These are phyloP conservation scores for Catocala nupta DNA, from an alignment of 2,888 invertebrate genomes.

Conservation along the genomic window DNA sequence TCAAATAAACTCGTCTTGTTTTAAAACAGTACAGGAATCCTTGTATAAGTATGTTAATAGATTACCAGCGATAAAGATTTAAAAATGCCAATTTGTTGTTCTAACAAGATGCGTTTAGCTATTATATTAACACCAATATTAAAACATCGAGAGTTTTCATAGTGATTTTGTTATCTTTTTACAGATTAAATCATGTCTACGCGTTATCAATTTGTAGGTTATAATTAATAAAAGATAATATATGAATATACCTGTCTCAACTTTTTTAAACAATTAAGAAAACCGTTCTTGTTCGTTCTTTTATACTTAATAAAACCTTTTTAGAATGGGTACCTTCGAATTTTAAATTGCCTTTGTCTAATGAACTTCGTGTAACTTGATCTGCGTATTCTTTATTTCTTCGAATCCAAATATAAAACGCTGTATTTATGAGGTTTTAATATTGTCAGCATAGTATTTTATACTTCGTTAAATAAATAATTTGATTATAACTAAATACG, in stretches of 20 bases:
- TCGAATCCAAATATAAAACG: constrained; percentile 11
- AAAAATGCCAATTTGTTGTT: constrained; percentile 66
- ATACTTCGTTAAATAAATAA: not conserved
- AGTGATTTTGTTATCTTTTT: constrained; percentile 72
- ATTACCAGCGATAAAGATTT: constrained; percentile 62
- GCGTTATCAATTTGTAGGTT: constrained; percentile 65
- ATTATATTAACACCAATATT: too few relatives aligned
- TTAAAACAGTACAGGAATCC: constrained; percentile 40
- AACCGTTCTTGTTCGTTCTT: constrained; percentile 30
- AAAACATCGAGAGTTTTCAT: constrained; percentile 53
- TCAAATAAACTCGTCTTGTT: constrained; percentile 54
- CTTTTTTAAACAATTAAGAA: constrained; percentile 31
- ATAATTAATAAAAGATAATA: constrained; percentile 70
- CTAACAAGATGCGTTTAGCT: constrained; percentile 16
- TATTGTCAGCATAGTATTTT: not conserved
- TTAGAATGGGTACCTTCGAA: constrained; percentile 26
- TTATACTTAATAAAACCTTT: constrained; percentile 29
- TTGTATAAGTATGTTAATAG: not conserved
- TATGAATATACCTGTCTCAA: constrained; percentile 58
- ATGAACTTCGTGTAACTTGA: constrained; percentile 41
- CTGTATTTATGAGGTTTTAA: not conserved
- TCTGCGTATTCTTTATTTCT: constrained; percentile 16
- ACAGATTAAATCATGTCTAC: constrained; percentile 64
- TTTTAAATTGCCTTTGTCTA: constrained; percentile 39
- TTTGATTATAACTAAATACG: too few relatives aligned